phyloP scores from a whole-genome alignment of 2,797 vertebrate genomes.

The Aulostomus chinensis region DNA sequence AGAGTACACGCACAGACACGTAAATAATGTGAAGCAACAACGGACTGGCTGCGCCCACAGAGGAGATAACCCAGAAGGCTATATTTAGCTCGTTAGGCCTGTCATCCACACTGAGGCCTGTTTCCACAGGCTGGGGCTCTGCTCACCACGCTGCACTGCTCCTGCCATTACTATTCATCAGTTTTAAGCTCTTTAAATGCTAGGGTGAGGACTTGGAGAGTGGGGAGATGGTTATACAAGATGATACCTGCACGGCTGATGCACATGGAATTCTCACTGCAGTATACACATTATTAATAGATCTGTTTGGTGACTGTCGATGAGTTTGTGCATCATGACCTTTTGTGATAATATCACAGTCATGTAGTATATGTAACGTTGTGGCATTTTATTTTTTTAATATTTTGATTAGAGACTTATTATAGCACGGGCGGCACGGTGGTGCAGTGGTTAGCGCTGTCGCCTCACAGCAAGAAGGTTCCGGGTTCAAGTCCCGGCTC shows the following conservation, averaged over 20 bases:
- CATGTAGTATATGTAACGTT: neutral
- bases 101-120: slow-evolving; percentile 79
- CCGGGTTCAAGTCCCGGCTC: too few relatives aligned
- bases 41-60: slow-evolving; percentile 73
- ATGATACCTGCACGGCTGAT: neutral
- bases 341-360: neutral
- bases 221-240: slow-evolving; percentile 14
- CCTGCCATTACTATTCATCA: slow-evolving; percentile 70
- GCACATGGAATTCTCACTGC: too few relatives aligned
- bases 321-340: neutral
- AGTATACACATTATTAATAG: too few relatives aligned
- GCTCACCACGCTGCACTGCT: slow-evolving; percentile 68
- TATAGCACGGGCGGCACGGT: too few relatives aligned
- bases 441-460: too few relatives aligned
- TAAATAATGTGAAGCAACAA: slow-evolving; percentile 85
- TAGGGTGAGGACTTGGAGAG: slow-evolving; percentile 20
- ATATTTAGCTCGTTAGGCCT: slow-evolving; percentile 83
- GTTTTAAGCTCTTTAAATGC: slow-evolving; percentile 55
- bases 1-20: slow-evolving; percentile 79
- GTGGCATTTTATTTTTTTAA: too few relatives aligned
- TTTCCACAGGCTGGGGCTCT: slow-evolving; percentile 73
- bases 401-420: too few relatives aligned
- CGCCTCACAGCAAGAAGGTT: too few relatives aligned
- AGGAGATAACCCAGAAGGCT: slow-evolving; percentile 82
- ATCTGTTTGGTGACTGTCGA: too few relatives aligned